A percentile compares a stretch with the other conserved stretches of the same genome.
Conservation (phyloP, 2,113 vertebrate genomes). For the Eurystomus gularis region DNA sequence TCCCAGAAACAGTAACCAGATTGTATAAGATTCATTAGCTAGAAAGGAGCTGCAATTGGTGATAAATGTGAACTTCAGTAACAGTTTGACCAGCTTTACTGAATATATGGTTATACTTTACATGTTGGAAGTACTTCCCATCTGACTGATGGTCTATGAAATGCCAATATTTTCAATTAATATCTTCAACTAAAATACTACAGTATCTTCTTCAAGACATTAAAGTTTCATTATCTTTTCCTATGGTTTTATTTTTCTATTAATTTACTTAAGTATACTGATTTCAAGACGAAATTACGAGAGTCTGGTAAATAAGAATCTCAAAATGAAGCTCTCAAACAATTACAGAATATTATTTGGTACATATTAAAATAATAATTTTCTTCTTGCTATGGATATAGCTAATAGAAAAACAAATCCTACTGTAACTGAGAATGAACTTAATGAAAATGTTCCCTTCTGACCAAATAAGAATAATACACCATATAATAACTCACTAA, state of each 20-base stretch:
- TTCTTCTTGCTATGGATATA: background rate
- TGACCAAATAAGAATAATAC: background rate
- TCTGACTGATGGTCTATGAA: background rate
- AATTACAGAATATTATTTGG: background rate
- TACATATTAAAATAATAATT: background rate
- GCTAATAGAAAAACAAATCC: background rate
- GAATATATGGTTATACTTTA: background rate
- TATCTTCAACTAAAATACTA: background rate
- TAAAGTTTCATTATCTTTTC: background rate
- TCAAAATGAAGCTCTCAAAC: background rate
- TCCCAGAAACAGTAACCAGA: background rate
- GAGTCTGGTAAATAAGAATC: background rate
- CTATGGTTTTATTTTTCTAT: background rate
- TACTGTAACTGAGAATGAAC: background rate
- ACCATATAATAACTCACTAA: background rate
- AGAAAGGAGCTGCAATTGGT: background rate
- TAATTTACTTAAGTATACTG: background rate
- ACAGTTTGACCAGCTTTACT: background rate
- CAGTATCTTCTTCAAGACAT: background rate
- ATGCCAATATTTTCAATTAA: background rate
- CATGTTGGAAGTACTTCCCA: background rate
- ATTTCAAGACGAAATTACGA: background rate
- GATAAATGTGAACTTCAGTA: background rate
- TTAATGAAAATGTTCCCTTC: background rate
- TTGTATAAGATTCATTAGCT: background rate